Percentiles rank a stretch among this genome's conserved stretches.
phyloP scores from a whole-genome alignment of 2,888 invertebrate genomes.

The Dorcus parallelipipedus region DNA sequence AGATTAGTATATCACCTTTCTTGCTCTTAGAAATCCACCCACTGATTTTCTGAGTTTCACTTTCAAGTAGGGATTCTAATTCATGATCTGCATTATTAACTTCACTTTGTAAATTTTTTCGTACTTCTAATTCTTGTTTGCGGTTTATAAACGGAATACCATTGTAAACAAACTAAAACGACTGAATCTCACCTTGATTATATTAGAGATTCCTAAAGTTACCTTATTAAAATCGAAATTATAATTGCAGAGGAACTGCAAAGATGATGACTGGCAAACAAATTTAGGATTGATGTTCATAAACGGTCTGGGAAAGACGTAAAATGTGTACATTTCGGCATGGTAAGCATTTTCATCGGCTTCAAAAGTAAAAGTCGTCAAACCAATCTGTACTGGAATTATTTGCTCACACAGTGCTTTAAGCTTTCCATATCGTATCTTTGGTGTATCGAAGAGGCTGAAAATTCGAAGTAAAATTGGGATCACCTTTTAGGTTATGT shows the following conservation, averaged over 20 bases:
- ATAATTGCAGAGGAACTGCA: constrained; percentile 61
- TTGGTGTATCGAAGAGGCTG: constrained; percentile 59
- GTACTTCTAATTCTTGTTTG: constrained; percentile 49
- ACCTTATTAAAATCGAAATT: constrained; percentile 78
- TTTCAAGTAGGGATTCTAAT: constrained; percentile 46
- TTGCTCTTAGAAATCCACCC: constrained; percentile 42
- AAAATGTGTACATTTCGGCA: constrained; percentile 65
- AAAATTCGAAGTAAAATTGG: constrained; percentile 21
- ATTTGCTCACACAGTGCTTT: constrained; percentile 51
- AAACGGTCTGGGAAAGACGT: constrained; percentile 63
- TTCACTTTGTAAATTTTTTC: constrained; percentile 20
- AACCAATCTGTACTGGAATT: constrained; percentile 66
- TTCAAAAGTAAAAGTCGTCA: constrained; percentile 62
- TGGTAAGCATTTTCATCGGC: constrained; percentile 57
- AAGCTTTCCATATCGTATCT: constrained; percentile 55
- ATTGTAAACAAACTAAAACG: constrained; percentile 61
- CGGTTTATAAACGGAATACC: constrained; percentile 67
- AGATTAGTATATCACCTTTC: constrained; percentile 32
- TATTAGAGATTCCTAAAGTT: constrained; percentile 22
- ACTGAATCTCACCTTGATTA: constrained; percentile 1
- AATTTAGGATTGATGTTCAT: constrained; percentile 60
- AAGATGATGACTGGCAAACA: constrained; percentile 60
- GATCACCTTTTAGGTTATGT: constrained; percentile 5
- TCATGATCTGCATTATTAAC: constrained; percentile 35
- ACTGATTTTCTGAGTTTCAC: constrained; percentile 37